These are phyloP conservation scores for Dasypolia templi DNA, from an alignment of 2,888 invertebrate genomes.

Conservation along the genomic window DNA sequence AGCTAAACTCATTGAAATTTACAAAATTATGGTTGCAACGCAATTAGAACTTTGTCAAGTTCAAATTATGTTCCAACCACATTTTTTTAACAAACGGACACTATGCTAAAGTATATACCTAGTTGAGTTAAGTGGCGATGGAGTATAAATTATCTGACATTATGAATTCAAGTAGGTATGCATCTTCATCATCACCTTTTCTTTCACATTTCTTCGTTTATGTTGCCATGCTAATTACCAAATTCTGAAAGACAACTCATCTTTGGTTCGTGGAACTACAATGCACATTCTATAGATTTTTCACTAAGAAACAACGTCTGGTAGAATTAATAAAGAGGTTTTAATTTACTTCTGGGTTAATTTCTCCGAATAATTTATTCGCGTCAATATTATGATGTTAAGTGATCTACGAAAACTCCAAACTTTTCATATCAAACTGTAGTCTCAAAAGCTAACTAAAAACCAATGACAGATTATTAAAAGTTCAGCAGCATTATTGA, in stretches of 20 bases:
- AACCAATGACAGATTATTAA: slow-evolving; percentile 42
- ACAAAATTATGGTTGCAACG: too few species aligned
- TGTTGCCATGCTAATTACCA: not conserved
- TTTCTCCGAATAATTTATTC: not conserved
- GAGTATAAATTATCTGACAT: not conserved
- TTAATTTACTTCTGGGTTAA: not conserved
- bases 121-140: not conserved
- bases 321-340: not conserved
- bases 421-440: slow-evolving; percentile 35
- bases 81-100: too few species aligned
- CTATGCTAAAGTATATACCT: not conserved
- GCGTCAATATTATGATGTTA: not conserved
- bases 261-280: not conserved
- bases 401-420: not conserved
- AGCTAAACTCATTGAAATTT: too few species aligned
- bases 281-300: not conserved
- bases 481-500: slow-evolving; percentile 24
- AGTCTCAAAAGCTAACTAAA: slow-evolving; percentile 21
- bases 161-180: not conserved
- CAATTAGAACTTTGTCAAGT: too few species aligned
- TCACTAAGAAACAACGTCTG: not conserved
- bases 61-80: not conserved
- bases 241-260: not conserved
- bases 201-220: not conserved
- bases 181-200: not conserved